Evolutionary conservation across 2,888 invertebrate species (phyloP).

Genomic region (Drosophila basisetae): DNA sequence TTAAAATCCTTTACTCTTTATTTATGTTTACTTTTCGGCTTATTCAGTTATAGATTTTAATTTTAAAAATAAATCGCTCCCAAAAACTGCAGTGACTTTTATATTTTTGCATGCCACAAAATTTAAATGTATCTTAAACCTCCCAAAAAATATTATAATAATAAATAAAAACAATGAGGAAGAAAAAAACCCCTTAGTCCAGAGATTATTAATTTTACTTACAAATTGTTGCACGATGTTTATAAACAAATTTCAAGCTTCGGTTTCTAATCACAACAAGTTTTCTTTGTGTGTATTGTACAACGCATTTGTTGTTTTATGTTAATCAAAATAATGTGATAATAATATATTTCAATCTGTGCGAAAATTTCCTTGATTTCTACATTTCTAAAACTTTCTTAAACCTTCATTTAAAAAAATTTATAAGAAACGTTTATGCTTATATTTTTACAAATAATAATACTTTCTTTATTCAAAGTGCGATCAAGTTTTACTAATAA

Average conservation of each 20-base stretch:
- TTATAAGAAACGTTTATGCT: constrained; percentile 20
- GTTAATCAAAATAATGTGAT: constrained; percentile 16
- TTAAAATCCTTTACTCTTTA: constrained; percentile 18
- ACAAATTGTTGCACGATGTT: constrained; percentile 65
- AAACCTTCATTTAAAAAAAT: constrained; percentile 32
- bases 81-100: constrained; percentile 31
- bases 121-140: constrained; percentile 29
- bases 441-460: constrained; percentile 4
- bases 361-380: constrained; percentile 23
- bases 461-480: constrained; percentile 45
- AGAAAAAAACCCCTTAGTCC: neutral
- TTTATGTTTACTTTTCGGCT: constrained; percentile 19
- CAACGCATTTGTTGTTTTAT: constrained; percentile 57
- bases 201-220: constrained; percentile 29
- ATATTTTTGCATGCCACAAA: constrained; percentile 49
- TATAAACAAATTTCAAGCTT: constrained; percentile 18
- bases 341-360: constrained; percentile 19
- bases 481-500: constrained; percentile 66
- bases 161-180: neutral
- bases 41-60: constrained; percentile 3
- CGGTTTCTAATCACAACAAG: constrained; percentile 16
- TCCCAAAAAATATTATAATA: neutral
- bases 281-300: constrained; percentile 64
- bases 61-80: constrained; percentile 13
- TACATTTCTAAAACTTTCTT: constrained; percentile 23